These are phyloP conservation scores for Limnephilus rhombicus DNA, from an alignment of 2,888 invertebrate species.

Conservation along the genomic window DNA sequence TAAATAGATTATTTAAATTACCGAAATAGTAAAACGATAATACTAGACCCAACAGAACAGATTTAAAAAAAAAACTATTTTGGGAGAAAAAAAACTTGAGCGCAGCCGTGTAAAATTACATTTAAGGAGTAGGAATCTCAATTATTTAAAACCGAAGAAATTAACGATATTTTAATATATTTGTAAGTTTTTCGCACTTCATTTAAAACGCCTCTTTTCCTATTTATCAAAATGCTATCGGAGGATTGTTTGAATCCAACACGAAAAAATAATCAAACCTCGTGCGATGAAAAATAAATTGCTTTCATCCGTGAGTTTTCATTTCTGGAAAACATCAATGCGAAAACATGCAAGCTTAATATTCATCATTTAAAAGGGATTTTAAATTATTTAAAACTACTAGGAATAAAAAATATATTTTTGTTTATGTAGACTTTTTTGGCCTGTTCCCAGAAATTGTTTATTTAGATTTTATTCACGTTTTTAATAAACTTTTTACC, in stretches of 20 bases:
- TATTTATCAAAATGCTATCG: slow-evolving; percentile 30
- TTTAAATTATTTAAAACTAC: background rate
- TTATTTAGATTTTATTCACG: too few relatives aligned
- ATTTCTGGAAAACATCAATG: background rate
- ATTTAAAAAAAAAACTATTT: too few relatives aligned
- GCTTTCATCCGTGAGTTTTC: slow-evolving; percentile 1
- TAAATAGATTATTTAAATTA: too few relatives aligned
- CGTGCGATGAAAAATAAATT: slow-evolving; percentile 23
- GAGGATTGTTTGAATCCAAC: slow-evolving; percentile 4
- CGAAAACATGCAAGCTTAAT: background rate
- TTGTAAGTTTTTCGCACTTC: background rate
- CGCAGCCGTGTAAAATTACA: too few relatives aligned
- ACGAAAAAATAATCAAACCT: slow-evolving; percentile 40
- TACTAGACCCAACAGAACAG: too few relatives aligned
- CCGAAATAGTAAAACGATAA: too few relatives aligned
- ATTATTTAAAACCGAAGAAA: background rate
- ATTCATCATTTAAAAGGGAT: background rate
- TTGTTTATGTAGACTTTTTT: background rate
- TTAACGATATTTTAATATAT: background rate
- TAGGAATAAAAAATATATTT: background rate
- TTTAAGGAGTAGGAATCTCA: too few relatives aligned
- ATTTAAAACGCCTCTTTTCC: background rate
- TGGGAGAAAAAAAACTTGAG: too few relatives aligned
- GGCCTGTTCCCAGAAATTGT: background rate
- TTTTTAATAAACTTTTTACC: background rate